phyloP scores from a whole-genome alignment of 1,140 invertebrate genomes.

The Drosophila miranda region DNA sequence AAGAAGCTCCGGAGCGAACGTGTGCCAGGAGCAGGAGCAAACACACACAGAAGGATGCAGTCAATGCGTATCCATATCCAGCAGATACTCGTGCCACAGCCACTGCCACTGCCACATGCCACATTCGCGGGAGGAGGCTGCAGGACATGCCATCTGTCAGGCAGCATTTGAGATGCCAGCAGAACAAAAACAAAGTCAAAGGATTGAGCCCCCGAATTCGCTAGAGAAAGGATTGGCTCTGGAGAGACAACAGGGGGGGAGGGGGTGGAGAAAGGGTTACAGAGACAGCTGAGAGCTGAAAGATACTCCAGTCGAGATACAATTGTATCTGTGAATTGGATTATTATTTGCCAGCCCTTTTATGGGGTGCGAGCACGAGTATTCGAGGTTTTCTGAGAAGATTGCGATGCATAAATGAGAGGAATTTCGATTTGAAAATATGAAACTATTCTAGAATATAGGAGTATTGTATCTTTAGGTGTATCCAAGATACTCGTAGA shows the following conservation, averaged over 20 bases:
- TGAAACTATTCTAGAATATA: too few species aligned
- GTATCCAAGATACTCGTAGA: too few species aligned
- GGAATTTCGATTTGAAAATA: too few species aligned
- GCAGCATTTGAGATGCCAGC: constrained; percentile 43
- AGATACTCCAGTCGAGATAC: constrained; percentile 15
- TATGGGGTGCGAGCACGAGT: too few species aligned
- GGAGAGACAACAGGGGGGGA: neutral
- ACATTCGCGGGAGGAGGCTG: constrained; percentile 28
- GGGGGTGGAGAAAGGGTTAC: neutral
- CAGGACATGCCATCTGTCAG: constrained; percentile 64
- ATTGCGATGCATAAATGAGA: neutral
- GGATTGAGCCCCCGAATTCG: constrained; percentile 32
- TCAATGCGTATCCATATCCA: constrained; percentile 56
- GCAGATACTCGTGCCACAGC: constrained; percentile 11
- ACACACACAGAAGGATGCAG: constrained; percentile 41
- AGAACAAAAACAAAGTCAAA: constrained; percentile 51
- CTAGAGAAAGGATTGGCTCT: neutral
- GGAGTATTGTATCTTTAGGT: too few species aligned
- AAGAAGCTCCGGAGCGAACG: constrained; percentile 45
- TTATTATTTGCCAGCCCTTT: neutral
- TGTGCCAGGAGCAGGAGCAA: constrained; percentile 51
- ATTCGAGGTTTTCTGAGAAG: neutral
- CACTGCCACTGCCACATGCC: constrained; percentile 8
- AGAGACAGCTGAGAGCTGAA: constrained; percentile 15
- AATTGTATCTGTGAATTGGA: constrained; percentile 27